These are phyloP conservation scores for Tryphoninae sp. DNA, from an alignment of 2,888 invertebrate species.

Conservation along the genomic window DNA sequence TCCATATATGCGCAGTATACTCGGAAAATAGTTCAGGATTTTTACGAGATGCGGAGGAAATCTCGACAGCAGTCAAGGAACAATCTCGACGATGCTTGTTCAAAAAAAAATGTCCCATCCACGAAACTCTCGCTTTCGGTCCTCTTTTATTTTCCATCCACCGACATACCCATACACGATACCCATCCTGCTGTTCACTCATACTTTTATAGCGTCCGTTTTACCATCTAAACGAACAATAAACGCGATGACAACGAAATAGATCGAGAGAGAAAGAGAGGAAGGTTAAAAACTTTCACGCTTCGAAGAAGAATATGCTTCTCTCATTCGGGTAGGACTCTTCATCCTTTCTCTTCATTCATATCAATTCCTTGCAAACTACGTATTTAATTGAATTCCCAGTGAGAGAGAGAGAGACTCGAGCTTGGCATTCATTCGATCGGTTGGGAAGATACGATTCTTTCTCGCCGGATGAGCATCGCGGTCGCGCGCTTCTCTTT, in stretches of 20 bases:
- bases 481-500: slow-evolving; percentile 29
- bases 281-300: slow-evolving; percentile 20
- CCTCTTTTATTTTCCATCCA: slow-evolving; percentile 49
- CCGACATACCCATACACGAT: slow-evolving; percentile 67
- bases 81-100: slow-evolving; percentile 57
- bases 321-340: background rate
- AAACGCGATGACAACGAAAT: background rate
- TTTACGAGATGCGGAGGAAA: slow-evolving; percentile 71
- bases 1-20: slow-evolving; percentile 4
- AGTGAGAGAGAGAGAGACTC: slow-evolving; percentile 31
- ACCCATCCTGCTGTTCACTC: slow-evolving; percentile 26
- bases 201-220: slow-evolving; percentile 1
- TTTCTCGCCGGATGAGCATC: slow-evolving; percentile 57
- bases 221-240: slow-evolving; percentile 3
- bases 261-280: slow-evolving; percentile 1
- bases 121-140: slow-evolving; percentile 32
- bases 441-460: slow-evolving; percentile 62
- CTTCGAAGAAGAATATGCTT: background rate
- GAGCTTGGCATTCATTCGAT: slow-evolving; percentile 50
- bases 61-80: slow-evolving; percentile 63
- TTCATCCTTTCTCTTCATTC: slow-evolving; percentile 30
- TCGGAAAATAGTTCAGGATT: slow-evolving; percentile 51
- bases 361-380: slow-evolving; percentile 33
- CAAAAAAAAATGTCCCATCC: slow-evolving; percentile 60
- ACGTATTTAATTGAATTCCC: slow-evolving; percentile 53